These are phyloP conservation scores for Zaprionus tsacasi DNA, from an alignment of 1,140 invertebrate species.

Conservation along the genomic window DNA sequence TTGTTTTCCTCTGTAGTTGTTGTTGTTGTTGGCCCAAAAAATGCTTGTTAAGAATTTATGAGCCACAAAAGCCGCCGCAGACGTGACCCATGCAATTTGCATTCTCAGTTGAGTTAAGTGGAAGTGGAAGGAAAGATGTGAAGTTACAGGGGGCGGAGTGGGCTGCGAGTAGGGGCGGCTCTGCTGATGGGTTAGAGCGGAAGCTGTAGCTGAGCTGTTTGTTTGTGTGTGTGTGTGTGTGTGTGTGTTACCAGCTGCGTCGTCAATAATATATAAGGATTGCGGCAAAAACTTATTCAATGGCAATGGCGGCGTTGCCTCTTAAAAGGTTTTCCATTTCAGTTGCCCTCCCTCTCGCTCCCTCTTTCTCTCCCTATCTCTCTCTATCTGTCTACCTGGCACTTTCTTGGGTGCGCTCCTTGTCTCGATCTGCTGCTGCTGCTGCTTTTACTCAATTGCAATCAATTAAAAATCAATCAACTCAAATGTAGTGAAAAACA, in stretches of 20 bases:
- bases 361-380: not conserved
- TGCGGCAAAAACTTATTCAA: constrained; percentile 59
- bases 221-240: not conserved
- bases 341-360: not conserved
- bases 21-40: constrained; percentile 31
- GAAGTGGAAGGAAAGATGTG: not conserved
- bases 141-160: not conserved
- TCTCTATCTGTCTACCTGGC: not conserved
- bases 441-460: constrained; percentile 67
- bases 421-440: constrained; percentile 38
- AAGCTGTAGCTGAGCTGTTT: not conserved
- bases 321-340: constrained; percentile 60
- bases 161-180: not conserved
- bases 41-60: constrained; percentile 76
- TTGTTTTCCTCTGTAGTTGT: constrained; percentile 17
- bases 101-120: constrained; percentile 45
- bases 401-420: constrained; percentile 19
- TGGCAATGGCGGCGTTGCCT: constrained; percentile 24
- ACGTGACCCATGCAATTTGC: constrained; percentile 72
- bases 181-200: not conserved
- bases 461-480: constrained; percentile 83
- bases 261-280: constrained; percentile 75
- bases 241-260: constrained; percentile 24
- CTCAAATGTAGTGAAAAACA: constrained; percentile 81
- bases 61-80: constrained; percentile 69